These are phyloP conservation scores for Unio pictorum DNA, from an alignment of 2,888 invertebrate genomes.

Conservation along the genomic window DNA sequence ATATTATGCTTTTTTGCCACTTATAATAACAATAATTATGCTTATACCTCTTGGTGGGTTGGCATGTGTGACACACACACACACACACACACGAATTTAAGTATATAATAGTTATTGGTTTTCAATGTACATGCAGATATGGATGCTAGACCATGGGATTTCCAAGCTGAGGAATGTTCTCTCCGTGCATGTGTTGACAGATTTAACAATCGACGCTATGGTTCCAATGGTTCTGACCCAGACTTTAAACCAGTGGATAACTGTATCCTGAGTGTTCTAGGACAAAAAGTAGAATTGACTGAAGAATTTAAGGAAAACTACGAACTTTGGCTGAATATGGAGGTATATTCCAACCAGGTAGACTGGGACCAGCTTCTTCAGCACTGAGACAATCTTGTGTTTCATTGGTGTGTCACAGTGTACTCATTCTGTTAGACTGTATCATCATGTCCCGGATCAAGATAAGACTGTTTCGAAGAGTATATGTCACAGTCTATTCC, in stretches of 20 bases:
- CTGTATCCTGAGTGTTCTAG: conserved; percentile 86
- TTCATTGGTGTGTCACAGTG: too few relatives aligned
- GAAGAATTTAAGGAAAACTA: conserved; percentile 83
- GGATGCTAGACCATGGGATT: conserved; percentile 98
- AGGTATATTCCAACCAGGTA: conserved; percentile 87
- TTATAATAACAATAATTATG: too few relatives aligned
- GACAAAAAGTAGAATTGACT: conserved; percentile 85
- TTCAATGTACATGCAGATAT: conserved; percentile 77
- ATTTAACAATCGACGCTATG: conserved; percentile 94
- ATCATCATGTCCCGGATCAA: too few relatives aligned
- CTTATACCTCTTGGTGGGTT: too few relatives aligned
- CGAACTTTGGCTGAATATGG: conserved; percentile 94
- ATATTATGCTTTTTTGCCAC: too few relatives aligned
- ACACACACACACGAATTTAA: background rate
- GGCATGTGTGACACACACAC: too few relatives aligned
- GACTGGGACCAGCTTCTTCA: conserved; percentile 76
- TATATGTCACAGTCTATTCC: too few relatives aligned
- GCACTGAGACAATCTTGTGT: conserved; percentile 8
- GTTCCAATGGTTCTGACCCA: conserved; percentile 74
- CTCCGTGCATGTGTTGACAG: conserved; percentile 94
- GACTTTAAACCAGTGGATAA: conserved; percentile 82
- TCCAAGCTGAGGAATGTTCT: conserved; percentile 94
- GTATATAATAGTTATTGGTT: background rate
- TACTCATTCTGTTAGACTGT: too few relatives aligned
- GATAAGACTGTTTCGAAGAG: too few relatives aligned